Percentiles rank a stretch among this genome's conserved stretches.
Conservation (phyloP, 2,797 vertebrate species). For the Lagodon rhomboides region DNA sequence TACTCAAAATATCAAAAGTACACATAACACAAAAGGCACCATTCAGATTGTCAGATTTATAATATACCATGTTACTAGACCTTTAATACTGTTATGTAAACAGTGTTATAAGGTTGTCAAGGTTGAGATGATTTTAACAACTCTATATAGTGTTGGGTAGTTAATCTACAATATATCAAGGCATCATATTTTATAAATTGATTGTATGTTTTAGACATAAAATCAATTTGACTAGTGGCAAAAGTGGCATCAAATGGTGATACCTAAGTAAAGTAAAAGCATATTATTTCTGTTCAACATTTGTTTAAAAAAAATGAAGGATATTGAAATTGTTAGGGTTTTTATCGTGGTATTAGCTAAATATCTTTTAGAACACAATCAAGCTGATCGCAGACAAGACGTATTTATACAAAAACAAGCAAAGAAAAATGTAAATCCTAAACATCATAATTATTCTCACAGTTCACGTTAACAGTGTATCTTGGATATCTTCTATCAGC, state of each 20-base stretch:
- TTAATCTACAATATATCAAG: not conserved
- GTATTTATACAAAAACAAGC: not conserved
- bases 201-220: not conserved
- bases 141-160: not conserved
- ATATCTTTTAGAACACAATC: not conserved
- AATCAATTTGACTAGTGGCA: not conserved
- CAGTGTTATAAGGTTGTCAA: not conserved
- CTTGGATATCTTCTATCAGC: constrained; percentile 13
- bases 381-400: not conserved
- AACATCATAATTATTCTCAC: constrained; percentile 23
- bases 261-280: not conserved
- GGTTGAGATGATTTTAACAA: not conserved
- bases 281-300: not conserved
- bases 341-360: not conserved
- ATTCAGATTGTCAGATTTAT: not conserved
- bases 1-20: not conserved
- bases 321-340: not conserved
- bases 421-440: not conserved
- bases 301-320: no score
- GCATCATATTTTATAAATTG: not conserved
- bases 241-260: not conserved
- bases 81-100: not conserved
- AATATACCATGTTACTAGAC: not conserved
- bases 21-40: not conserved
- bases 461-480: not conserved